A percentile compares a stretch with the other conserved stretches of the same genome.
phyloP scores from a whole-genome alignment of 2,888 invertebrate species.

The Drosophila robusta region DNA sequence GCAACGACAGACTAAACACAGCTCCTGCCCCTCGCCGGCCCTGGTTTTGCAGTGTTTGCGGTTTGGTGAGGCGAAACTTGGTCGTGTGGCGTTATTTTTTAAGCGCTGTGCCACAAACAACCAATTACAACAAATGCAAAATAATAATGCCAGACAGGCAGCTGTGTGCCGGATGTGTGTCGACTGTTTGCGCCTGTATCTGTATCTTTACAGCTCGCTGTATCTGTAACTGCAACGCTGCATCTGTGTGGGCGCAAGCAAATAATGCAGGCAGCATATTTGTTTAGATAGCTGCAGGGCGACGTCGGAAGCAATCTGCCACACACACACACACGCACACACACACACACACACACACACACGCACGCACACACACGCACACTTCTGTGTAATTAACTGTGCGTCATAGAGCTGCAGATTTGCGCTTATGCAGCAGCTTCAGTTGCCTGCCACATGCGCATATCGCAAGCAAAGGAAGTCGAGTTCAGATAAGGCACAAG shows the following conservation, averaged over 20 bases:
- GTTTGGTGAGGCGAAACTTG: constrained; percentile 12
- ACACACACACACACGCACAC: constrained; percentile 9
- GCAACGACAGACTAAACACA: background rate
- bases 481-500: constrained; percentile 7
- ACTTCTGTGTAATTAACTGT: constrained; percentile 21
- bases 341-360: constrained; percentile 8
- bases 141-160: constrained; percentile 27
- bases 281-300: constrained; percentile 9
- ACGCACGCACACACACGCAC: constrained; percentile 1
- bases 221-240: background rate
- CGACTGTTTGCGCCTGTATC: background rate
- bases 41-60: constrained; percentile 20
- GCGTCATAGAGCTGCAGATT: constrained; percentile 20
- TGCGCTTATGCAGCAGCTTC: constrained; percentile 34
- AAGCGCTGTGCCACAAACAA: constrained; percentile 43
- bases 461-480: constrained; percentile 20
- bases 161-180: constrained; percentile 31
- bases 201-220: constrained; percentile 1
- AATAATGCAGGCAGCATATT: constrained; percentile 17
- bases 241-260: constrained; percentile 25
- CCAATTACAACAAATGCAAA: constrained; percentile 44
- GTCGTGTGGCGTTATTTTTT: constrained; percentile 26
- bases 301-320: constrained; percentile 40
- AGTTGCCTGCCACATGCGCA: constrained; percentile 29
- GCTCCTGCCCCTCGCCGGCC: no score